Evolutionary conservation across 2,113 vertebrate genomes (phyloP).

Genomic region (Abramis brama): DNA sequence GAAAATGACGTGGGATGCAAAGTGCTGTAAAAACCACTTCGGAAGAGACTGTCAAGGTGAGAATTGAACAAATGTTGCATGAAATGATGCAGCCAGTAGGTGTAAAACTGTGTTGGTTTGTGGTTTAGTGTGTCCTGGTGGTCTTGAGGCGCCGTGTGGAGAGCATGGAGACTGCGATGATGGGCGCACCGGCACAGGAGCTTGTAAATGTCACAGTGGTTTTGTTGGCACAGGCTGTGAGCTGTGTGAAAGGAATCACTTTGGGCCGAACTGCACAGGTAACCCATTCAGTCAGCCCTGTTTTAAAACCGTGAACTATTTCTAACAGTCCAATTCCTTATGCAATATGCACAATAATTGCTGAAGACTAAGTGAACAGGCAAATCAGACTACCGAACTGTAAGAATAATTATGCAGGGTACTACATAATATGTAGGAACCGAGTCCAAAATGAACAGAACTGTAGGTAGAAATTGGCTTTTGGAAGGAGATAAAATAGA

Average conservation of each 20-base stretch:
- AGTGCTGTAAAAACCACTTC: constrained; percentile 91
- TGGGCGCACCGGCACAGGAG: constrained; percentile 75
- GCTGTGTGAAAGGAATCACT: constrained; percentile 73
- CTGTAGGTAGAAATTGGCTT: neutral
- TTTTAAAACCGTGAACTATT: neutral
- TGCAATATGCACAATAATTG: neutral
- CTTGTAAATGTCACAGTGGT: constrained; percentile 77
- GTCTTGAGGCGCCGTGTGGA: constrained; percentile 81
- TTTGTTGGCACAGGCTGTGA: constrained; percentile 87
- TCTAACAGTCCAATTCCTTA: neutral
- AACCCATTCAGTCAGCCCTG: neutral
- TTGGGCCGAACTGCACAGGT: constrained; percentile 88
- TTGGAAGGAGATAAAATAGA: neutral
- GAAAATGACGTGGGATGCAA: constrained; percentile 73
- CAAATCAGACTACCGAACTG: neutral
- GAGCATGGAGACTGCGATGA: constrained; percentile 80
- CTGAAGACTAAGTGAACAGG: neutral
- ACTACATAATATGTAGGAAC: neutral
- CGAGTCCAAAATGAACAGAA: neutral
- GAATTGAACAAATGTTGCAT: constrained; percentile 18
- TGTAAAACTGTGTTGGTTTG: constrained; percentile 7
- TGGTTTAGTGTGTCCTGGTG: constrained; percentile 86
- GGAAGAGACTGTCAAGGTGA: constrained; percentile 87
- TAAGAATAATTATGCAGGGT: neutral
- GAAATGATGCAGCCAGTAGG: neutral